phyloP scores from a whole-genome alignment of 2,888 invertebrate genomes.

The Athalia circularis region DNA sequence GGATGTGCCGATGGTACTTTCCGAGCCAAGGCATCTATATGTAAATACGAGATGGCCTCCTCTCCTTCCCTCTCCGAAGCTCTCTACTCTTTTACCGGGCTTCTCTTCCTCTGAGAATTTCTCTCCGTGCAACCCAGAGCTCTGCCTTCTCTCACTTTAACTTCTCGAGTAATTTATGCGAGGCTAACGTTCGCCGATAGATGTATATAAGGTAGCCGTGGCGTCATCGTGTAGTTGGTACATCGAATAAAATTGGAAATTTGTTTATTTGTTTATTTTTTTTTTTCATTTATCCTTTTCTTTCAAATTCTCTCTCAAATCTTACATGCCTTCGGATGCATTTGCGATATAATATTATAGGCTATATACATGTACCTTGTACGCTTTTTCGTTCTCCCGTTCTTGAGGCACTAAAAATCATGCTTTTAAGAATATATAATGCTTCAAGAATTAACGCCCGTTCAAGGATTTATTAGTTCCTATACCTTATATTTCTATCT shows the following conservation, averaged over 20 bases:
- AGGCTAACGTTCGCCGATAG: constrained; percentile 30
- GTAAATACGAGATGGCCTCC: constrained; percentile 22
- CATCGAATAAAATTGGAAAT: too few species aligned
- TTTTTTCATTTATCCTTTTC: too few species aligned
- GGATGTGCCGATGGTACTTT: constrained; percentile 28
- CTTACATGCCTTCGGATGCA: not conserved
- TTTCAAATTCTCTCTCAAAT: too few species aligned
- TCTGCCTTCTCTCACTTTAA: constrained; percentile 12
- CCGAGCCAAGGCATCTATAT: constrained; percentile 43
- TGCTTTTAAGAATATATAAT: not conserved
- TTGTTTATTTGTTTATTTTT: too few species aligned
- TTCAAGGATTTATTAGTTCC: constrained; percentile 15
- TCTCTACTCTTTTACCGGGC: too few species aligned
- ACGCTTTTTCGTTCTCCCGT: too few species aligned
- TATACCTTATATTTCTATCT: not conserved
- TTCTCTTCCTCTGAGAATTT: too few species aligned
- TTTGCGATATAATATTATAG: not conserved
- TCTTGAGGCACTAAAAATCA: not conserved
- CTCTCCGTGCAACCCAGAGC: not conserved
- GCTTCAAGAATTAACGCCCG: too few species aligned
- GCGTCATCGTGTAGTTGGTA: not conserved
- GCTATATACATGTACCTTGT: too few species aligned
- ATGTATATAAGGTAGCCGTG: not conserved
- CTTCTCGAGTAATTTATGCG: constrained; percentile 35
- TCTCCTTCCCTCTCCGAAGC: not conserved